phyloP scores from a whole-genome alignment of 2,888 invertebrate genomes.

The Heterodera filipjevi region DNA sequence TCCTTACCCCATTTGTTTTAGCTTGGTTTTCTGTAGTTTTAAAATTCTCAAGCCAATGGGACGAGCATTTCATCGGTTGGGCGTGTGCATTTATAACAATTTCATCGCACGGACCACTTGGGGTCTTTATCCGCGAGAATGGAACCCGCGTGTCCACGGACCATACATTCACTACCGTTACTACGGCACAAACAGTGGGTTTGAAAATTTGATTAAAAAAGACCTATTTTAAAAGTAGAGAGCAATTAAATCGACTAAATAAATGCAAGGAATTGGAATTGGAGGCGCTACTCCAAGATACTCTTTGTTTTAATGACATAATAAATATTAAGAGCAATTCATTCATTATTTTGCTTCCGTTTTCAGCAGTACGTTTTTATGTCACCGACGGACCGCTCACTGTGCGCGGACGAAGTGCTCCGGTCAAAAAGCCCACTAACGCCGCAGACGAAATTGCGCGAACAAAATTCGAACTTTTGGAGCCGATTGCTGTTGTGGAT shows the following conservation, averaged over 20 bases:
- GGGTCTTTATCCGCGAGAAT: conserved; percentile 89
- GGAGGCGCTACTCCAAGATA: too few species aligned
- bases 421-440: conserved; percentile 28
- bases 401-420: conserved; percentile 26
- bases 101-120: conserved; percentile 66
- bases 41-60: conserved; percentile 61
- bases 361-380: background rate
- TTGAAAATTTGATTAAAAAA: conserved; percentile 8
- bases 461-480: conserved; percentile 54
- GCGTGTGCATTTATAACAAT: conserved; percentile 65
- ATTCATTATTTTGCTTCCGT: too few species aligned
- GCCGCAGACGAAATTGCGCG: conserved; percentile 9
- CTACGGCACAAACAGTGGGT: conserved; percentile 88
- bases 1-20: too few species aligned
- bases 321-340: too few species aligned
- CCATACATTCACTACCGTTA: conserved; percentile 89
- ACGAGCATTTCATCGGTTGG: conserved; percentile 61
- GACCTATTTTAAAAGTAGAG: too few species aligned
- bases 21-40: too few species aligned
- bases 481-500: conserved; percentile 60
- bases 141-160: conserved; percentile 86
- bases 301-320: too few species aligned
- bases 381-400: conserved; percentile 19
- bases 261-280: too few species aligned
- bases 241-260: too few species aligned